Conservation (phyloP, 2,888 invertebrate species). For the Apamea sordens region DNA sequence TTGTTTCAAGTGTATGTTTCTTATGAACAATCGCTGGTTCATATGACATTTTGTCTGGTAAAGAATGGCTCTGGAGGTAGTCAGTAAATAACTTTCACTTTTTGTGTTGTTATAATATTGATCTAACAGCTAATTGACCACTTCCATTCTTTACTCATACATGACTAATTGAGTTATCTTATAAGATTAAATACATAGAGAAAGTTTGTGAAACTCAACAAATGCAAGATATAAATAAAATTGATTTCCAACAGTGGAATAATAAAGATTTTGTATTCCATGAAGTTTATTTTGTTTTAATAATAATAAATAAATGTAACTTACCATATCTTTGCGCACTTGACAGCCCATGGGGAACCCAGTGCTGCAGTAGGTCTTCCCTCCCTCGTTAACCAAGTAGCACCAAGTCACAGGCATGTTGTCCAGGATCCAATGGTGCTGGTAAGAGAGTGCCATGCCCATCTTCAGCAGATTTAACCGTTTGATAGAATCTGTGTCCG, state of each 20-base stretch:
- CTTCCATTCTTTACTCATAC: slow-evolving; percentile 15
- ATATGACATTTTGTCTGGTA: neutral
- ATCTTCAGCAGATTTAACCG: slow-evolving; percentile 95
- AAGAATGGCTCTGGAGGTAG: neutral
- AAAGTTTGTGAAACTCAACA: slow-evolving; percentile 10
- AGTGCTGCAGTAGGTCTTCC: slow-evolving; percentile 96
- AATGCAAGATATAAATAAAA: slow-evolving; percentile 17
- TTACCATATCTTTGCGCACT: slow-evolving; percentile 91
- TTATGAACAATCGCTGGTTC: neutral
- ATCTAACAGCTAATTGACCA: slow-evolving; percentile 37
- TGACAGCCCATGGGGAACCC: slow-evolving; percentile 99
- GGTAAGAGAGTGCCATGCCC: slow-evolving; percentile 98
- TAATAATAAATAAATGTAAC: slow-evolving; percentile 46
- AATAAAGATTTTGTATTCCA: neutral
- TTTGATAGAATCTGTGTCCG: slow-evolving; percentile 91
- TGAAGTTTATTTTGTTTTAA: neutral
- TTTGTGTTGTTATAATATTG: slow-evolving; percentile 11
- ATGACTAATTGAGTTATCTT: slow-evolving; percentile 28
- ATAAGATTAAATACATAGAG: slow-evolving; percentile 16
- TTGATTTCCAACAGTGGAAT: neutral
- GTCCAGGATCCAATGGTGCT: slow-evolving; percentile 99
- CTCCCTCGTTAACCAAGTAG: slow-evolving; percentile 93
- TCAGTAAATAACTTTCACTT: slow-evolving; percentile 29
- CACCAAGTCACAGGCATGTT: slow-evolving; percentile 99
- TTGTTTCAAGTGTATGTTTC: neutral